Percentiles rank a stretch among this genome's conserved stretches.
These are phyloP conservation scores for Tetragnatha versicolor DNA, from an alignment of 1,140 invertebrate species.

Conservation along the genomic window DNA sequence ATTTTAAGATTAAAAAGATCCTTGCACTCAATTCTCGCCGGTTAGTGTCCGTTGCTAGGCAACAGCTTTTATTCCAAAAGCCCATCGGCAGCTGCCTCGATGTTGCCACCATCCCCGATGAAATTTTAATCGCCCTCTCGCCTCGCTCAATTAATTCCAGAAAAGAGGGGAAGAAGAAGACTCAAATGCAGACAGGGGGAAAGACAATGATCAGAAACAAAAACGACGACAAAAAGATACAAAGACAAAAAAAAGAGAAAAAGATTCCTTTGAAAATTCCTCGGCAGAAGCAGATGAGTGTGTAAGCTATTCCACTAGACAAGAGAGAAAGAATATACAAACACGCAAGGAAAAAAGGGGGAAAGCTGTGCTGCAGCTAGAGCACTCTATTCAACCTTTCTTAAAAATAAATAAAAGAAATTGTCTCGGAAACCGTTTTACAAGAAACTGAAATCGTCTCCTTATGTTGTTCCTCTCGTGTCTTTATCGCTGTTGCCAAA, in stretches of 20 bases:
- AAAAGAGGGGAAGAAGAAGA: not conserved
- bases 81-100: constrained; percentile 33
- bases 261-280: constrained; percentile 1
- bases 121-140: constrained; percentile 55
- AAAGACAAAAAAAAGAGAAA: constrained; percentile 1
- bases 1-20: too few relatives aligned
- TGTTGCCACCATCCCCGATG: constrained; percentile 50
- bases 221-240: too few relatives aligned
- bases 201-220: too few relatives aligned
- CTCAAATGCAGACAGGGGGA: too few relatives aligned
- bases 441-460: constrained; percentile 1
- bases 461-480: not conserved
- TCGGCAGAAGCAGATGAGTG: too few relatives aligned
- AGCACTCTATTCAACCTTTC: constrained; percentile 10
- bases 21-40: too few relatives aligned
- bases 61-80: constrained; percentile 29
- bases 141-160: constrained; percentile 51
- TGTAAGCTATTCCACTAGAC: too few relatives aligned
- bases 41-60: constrained; percentile 39
- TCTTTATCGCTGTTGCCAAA: constrained; percentile 7
- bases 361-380: not conserved
- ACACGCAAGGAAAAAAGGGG: too few relatives aligned
- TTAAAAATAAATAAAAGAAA: constrained; percentile 31
- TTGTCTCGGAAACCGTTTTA: constrained; percentile 13
- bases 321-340: too few relatives aligned